These are phyloP conservation scores for Zaprionus vittiger DNA, from an alignment of 1,140 invertebrate species.

Conservation along the genomic window DNA sequence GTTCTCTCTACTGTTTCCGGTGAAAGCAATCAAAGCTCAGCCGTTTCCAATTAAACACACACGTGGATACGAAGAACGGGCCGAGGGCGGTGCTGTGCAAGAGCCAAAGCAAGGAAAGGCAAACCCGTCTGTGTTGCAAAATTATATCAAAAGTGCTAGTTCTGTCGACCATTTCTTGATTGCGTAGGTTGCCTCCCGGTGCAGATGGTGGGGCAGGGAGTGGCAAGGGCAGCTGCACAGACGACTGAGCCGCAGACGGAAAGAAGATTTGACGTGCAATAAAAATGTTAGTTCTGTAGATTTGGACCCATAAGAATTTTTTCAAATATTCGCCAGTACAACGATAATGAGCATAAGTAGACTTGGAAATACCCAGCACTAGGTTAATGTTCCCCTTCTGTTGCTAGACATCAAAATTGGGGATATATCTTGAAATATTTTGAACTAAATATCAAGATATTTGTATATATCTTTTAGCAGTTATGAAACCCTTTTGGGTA, in stretches of 20 bases:
- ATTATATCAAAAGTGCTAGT: slow-evolving; percentile 45
- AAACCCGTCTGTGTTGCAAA: slow-evolving; percentile 22
- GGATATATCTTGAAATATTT: neutral
- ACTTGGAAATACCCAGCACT: neutral
- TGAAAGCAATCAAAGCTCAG: slow-evolving; percentile 56
- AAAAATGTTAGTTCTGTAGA: slow-evolving; percentile 62
- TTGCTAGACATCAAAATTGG: neutral
- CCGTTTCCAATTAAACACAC: slow-evolving; percentile 59
- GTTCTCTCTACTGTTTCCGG: slow-evolving; percentile 4
- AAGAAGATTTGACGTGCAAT: slow-evolving; percentile 69
- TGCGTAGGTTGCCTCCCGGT: slow-evolving; percentile 4
- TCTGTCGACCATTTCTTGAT: slow-evolving; percentile 15
- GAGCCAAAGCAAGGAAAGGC: slow-evolving; percentile 7
- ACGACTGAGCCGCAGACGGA: slow-evolving; percentile 46
- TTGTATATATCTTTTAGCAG: neutral
- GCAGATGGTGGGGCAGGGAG: neutral
- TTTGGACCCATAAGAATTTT: slow-evolving; percentile 40
- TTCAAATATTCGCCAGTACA: slow-evolving; percentile 5
- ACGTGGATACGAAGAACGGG: neutral
- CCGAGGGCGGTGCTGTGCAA: neutral
- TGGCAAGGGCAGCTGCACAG: slow-evolving; percentile 8
- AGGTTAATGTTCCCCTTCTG: neutral
- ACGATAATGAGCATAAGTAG: neutral
- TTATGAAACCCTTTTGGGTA: neutral
- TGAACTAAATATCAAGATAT: neutral